Evolutionary conservation across 2,888 invertebrate genomes (phyloP).

Genomic region (Drosophila gaucha): DNA sequence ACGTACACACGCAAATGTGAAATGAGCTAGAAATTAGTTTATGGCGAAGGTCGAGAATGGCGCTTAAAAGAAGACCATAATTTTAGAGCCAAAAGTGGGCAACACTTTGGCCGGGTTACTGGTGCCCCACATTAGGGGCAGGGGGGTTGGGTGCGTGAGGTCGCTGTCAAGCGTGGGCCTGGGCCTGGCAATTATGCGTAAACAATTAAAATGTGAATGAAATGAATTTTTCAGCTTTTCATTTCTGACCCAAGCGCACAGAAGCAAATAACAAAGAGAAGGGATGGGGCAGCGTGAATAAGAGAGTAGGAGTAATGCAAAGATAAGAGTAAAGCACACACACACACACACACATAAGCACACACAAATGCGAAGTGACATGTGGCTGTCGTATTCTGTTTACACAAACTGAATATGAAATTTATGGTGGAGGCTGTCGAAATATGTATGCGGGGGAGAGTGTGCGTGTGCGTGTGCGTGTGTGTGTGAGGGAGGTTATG

Average conservation of each 20-base stretch:
- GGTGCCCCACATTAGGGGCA: too few relatives aligned
- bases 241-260: constrained; percentile 43
- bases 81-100: constrained; percentile 23
- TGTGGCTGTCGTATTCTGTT: constrained; percentile 64
- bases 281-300: background rate
- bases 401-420: constrained; percentile 68
- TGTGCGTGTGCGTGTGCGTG: background rate
- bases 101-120: constrained; percentile 27
- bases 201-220: constrained; percentile 62
- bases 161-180: background rate
- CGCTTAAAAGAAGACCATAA: constrained; percentile 31
- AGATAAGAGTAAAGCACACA: constrained; percentile 23
- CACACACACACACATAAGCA: constrained; percentile 1
- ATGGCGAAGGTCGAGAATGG: constrained; percentile 61
- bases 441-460: background rate
- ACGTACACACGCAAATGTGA: constrained; percentile 35
- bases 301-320: background rate
- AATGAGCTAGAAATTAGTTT: constrained; percentile 77
- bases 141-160: background rate
- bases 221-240: constrained; percentile 57
- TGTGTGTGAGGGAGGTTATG: background rate
- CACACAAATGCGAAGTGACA: constrained; percentile 54
- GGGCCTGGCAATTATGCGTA: constrained; percentile 48
- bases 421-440: constrained; percentile 36
- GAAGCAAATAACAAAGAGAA: constrained; percentile 29